Conservation (phyloP, 2,797 vertebrate genomes). For the Gambusia yucatana region DNA sequence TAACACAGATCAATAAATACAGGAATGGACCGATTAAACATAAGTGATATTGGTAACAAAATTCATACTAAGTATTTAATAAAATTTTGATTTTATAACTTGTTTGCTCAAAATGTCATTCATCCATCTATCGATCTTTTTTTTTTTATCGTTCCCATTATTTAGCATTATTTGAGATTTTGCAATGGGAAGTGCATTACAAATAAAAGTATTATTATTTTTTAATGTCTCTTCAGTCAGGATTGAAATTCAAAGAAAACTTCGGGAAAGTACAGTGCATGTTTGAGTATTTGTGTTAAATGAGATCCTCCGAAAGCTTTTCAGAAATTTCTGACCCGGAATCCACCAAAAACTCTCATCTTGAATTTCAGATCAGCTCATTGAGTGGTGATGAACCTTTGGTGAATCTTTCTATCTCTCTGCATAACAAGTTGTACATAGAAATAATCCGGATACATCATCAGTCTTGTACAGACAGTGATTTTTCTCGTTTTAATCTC, state of each 20-base stretch:
- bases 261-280: background rate
- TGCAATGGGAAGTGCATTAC: background rate
- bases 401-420: slow-evolving; percentile 9
- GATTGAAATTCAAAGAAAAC: background rate
- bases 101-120: background rate
- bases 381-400: slow-evolving; percentile 10
- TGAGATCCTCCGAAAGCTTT: background rate
- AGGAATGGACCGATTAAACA: background rate
- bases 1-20: background rate
- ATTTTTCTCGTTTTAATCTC: slow-evolving; percentile 62
- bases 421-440: slow-evolving; percentile 34
- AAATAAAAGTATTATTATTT: background rate
- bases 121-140: background rate
- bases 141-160: background rate
- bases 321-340: background rate
- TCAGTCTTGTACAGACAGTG: slow-evolving; percentile 11
- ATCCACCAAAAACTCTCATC: background rate
- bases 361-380: slow-evolving; percentile 30
- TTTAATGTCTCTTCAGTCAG: background rate
- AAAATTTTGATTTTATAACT: background rate
- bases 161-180: background rate
- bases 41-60: background rate
- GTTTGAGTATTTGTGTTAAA: background rate
- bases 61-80: background rate
- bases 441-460: slow-evolving; percentile 53